Conservation (phyloP, 2,888 invertebrate species). For the Ditula angustiorana region DNA sequence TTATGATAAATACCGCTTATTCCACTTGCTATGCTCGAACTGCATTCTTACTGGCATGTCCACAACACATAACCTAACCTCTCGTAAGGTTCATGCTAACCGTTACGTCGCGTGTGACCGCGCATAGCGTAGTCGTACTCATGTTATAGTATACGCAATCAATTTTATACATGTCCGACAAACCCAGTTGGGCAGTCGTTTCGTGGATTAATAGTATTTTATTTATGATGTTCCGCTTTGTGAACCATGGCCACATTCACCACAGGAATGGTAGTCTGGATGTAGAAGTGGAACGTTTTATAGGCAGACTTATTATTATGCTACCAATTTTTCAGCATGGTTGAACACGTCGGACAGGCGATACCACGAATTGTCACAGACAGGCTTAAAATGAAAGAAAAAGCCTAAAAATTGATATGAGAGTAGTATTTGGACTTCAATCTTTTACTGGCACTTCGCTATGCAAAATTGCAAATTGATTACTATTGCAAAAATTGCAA, state of each 20-base stretch:
- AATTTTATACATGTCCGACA: constrained; percentile 30
- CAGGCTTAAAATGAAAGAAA: background rate
- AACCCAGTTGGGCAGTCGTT: constrained; percentile 27
- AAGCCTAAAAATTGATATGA: background rate
- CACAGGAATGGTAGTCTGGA: background rate
- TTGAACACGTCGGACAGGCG: background rate
- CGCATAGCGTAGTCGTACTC: constrained; percentile 13
- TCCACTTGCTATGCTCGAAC: background rate
- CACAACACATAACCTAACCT: constrained; percentile 12
- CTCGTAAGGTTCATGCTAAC: constrained; percentile 11
- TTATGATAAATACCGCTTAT: too few relatives aligned
- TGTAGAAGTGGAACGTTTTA: background rate
- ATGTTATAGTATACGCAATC: constrained; percentile 28
- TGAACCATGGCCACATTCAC: background rate
- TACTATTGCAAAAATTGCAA: constrained; percentile 7
- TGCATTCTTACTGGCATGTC: background rate
- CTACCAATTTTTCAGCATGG: background rate
- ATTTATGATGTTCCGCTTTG: background rate
- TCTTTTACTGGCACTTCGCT: constrained; percentile 2
- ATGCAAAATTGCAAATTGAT: constrained; percentile 27
- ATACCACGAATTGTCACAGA: background rate
- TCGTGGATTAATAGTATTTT: constrained; percentile 1
- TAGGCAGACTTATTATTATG: background rate
- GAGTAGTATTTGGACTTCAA: background rate
- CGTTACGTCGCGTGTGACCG: constrained; percentile 26